These are phyloP conservation scores for Phallusia fumigata DNA, from an alignment of 23 tunicate genomes.

Conservation along the genomic window DNA sequence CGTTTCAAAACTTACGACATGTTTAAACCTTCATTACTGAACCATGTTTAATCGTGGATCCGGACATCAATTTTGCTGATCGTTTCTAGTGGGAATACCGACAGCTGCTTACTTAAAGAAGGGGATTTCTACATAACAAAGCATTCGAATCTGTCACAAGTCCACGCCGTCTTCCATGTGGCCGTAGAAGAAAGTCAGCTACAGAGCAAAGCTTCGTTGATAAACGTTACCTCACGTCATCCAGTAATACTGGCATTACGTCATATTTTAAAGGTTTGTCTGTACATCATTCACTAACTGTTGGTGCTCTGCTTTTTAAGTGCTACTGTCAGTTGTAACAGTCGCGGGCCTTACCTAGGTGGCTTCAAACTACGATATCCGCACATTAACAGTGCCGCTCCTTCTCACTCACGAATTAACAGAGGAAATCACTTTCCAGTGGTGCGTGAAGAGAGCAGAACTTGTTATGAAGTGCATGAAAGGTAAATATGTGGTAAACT, in stretches of 20 bases:
- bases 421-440: constrained; percentile 83
- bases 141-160: constrained; percentile 95
- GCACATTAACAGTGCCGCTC: constrained; percentile 68
- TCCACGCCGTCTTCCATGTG: constrained; percentile 87
- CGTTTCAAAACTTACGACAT: no score
- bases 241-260: constrained; percentile 69
- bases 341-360: constrained; percentile 27
- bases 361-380: constrained; percentile 72
- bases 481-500: constrained; percentile 37
- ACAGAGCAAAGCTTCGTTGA: constrained; percentile 49
- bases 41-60: no score
- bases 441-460: constrained; percentile 96
- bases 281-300: no score
- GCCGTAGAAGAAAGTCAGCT: constrained; percentile 54
- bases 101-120: constrained; percentile 26
- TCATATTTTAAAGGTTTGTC: constrained; percentile 63
- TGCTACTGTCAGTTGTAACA: no score
- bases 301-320: no score
- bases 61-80: no score
- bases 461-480: constrained; percentile 98
- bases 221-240: constrained; percentile 83
- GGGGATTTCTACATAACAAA: constrained; percentile 91
- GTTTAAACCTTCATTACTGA: no score
- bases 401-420: constrained; percentile 73
- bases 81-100: neutral